Percentiles rank a stretch among this genome's conserved stretches.
Evolutionary conservation across 2,797 vertebrate genomes (phyloP).

Genomic region (Geotrypetes seraphini): DNA sequence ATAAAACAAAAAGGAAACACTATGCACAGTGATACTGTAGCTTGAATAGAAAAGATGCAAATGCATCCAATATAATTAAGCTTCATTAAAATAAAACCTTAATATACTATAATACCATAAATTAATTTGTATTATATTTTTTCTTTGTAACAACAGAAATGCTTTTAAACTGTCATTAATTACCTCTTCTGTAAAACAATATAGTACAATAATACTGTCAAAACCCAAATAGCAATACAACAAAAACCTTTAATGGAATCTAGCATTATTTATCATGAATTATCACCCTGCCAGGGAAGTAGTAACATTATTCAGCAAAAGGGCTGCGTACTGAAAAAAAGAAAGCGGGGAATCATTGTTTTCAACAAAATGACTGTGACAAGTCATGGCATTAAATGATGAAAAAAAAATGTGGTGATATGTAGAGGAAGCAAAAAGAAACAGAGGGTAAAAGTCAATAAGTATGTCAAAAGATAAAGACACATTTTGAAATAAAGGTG

Average conservation of each 20-base stretch:
- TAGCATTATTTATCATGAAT: slow-evolving; percentile 37
- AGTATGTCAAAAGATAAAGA: slow-evolving; percentile 27
- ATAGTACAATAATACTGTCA: background rate
- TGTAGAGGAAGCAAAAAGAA: slow-evolving; percentile 16
- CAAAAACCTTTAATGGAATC: no score
- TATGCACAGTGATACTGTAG: no score
- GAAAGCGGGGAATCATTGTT: slow-evolving; percentile 46
- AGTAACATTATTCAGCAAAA: slow-evolving; percentile 62
- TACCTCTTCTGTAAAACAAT: slow-evolving; percentile 1
- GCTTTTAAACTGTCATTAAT: background rate
- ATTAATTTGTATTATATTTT: slow-evolving; percentile 44
- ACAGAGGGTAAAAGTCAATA: slow-evolving; percentile 29
- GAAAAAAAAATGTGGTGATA: slow-evolving; percentile 43
- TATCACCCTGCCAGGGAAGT: slow-evolving; percentile 43
- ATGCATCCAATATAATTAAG: no score
- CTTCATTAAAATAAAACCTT: slow-evolving; percentile 24
- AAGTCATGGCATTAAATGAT: slow-evolving; percentile 42
- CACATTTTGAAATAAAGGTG: slow-evolving; percentile 15
- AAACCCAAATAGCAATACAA: no score
- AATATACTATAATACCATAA: slow-evolving; percentile 28
- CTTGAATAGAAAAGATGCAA: slow-evolving; percentile 34
- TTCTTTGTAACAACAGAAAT: no score
- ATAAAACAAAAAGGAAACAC: no score
- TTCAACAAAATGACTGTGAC: slow-evolving; percentile 39
- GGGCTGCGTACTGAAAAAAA: slow-evolving; percentile 47